Conservation (phyloP, 2,888 invertebrate genomes). For the Sepiola atlantica region DNA sequence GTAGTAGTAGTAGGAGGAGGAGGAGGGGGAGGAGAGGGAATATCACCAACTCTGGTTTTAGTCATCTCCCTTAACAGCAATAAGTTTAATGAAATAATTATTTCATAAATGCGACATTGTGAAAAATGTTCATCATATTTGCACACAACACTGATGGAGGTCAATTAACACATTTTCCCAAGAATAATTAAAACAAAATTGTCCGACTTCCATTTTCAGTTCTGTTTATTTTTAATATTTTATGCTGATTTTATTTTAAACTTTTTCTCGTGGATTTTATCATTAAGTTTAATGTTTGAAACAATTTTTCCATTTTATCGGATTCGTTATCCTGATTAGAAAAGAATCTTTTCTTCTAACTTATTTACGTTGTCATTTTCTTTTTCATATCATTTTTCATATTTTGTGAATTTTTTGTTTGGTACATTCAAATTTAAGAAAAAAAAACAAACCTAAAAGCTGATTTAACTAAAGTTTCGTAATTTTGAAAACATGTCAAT, state of each 20-base stretch:
- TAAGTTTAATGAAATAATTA: background rate
- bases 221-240: background rate
- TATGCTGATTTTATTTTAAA: background rate
- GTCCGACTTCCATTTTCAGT: background rate
- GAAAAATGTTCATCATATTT: background rate
- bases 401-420: background rate
- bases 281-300: background rate
- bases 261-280: background rate
- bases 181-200: constrained; percentile 15
- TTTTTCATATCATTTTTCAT: background rate
- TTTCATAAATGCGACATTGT: background rate
- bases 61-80: background rate
- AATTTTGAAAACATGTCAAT: background rate
- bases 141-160: background rate
- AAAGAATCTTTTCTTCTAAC: too few relatives aligned
- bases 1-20: too few relatives aligned
- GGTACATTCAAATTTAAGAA: background rate
- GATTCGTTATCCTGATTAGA: background rate
- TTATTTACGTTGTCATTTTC: background rate
- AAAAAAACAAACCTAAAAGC: background rate
- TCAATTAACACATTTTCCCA: background rate
- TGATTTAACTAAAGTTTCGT: background rate
- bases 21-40: too few relatives aligned
- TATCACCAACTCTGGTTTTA: too few relatives aligned
- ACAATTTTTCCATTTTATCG: background rate